These are phyloP conservation scores for Hippasteria phrygiana DNA, from an alignment of 53 echinoderm and acorn worm genomes.

Conservation along the genomic window DNA sequence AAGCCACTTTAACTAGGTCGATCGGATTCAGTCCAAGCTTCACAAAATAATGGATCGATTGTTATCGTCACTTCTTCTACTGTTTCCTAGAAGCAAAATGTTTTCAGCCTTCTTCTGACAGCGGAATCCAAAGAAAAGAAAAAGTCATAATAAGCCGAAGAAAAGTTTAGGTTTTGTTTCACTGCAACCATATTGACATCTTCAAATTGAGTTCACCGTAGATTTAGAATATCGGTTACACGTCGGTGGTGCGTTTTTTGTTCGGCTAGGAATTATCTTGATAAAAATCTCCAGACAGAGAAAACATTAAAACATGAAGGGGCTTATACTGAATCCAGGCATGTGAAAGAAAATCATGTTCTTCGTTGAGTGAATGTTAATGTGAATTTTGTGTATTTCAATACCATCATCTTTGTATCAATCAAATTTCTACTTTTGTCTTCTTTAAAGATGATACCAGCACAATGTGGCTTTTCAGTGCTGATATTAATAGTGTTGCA, in stretches of 20 bases:
- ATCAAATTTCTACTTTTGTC: too few relatives aligned
- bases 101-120: not conserved
- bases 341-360: too few relatives aligned
- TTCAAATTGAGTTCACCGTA: not conserved
- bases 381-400: too few relatives aligned
- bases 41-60: not conserved
- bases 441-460: too few relatives aligned
- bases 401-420: too few relatives aligned
- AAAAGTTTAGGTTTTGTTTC: not conserved
- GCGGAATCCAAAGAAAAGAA: not conserved
- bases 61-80: not conserved
- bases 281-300: not conserved
- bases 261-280: not conserved
- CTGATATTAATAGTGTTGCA: too few relatives aligned
- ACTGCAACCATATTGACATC: not conserved
- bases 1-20: not conserved
- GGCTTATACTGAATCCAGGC: too few relatives aligned
- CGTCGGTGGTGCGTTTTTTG: not conserved
- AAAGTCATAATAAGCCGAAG: not conserved
- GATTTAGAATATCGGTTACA: not conserved
- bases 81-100: not conserved
- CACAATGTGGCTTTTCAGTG: too few relatives aligned
- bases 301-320: not conserved
- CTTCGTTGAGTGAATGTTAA: too few relatives aligned
- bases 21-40: not conserved